Evolutionary conservation across 2,888 invertebrate genomes (phyloP).

Genomic region (Drosophila testacea): DNA sequence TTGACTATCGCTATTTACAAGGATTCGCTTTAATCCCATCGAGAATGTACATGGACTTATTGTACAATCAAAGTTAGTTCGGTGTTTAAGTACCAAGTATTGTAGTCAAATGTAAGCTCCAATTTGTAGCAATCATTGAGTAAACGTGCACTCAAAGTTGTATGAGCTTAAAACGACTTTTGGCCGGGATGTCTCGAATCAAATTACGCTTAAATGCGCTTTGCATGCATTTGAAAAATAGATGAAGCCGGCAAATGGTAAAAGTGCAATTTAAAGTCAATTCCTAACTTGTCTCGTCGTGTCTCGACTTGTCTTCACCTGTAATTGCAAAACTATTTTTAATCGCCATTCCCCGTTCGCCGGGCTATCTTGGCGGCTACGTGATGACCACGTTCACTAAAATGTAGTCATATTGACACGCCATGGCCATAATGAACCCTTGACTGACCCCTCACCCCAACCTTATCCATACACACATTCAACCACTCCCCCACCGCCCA

Average conservation of each 20-base stretch:
- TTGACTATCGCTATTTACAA: neutral
- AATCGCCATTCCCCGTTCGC: neutral
- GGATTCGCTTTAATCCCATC: neutral
- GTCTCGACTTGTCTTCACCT: conserved; percentile 17
- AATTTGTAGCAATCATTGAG: conserved; percentile 62
- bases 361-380: neutral
- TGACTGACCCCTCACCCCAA: neutral
- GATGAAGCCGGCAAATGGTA: conserved; percentile 42
- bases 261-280: conserved; percentile 66
- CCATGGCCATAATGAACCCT: conserved; percentile 6
- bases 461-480: neutral
- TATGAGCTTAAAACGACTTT: conserved; percentile 43
- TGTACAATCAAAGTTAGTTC: neutral
- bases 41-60: neutral
- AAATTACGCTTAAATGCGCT: conserved; percentile 68
- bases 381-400: conserved; percentile 28
- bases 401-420: conserved; percentile 12
- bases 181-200: conserved; percentile 21
- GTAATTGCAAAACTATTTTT: conserved; percentile 32
- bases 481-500: neutral
- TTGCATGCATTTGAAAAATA: conserved; percentile 63
- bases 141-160: conserved; percentile 52
- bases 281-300: conserved; percentile 9
- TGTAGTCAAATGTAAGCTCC: conserved; percentile 56
- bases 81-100: conserved; percentile 16